phyloP scores from a whole-genome alignment of 2,797 vertebrate genomes.

The Arctocebus calabarensis region DNA sequence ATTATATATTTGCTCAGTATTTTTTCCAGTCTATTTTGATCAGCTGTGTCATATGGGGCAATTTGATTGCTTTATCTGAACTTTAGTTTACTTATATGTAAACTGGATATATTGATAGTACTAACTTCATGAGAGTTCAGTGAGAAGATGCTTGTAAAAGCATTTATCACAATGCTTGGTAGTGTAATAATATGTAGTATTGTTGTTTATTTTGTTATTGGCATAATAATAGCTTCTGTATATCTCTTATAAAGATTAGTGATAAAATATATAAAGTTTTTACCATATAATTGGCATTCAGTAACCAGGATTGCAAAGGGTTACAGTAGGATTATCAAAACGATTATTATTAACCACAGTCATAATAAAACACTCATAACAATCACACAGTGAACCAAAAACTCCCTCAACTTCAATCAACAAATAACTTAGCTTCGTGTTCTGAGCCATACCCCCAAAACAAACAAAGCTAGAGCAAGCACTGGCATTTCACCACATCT shows the following conservation, averaged over 20 bases:
- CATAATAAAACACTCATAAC: slow-evolving; percentile 29
- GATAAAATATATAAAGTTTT: not conserved
- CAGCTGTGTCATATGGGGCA: not conserved
- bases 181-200: slow-evolving; percentile 10
- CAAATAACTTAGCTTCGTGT: not conserved
- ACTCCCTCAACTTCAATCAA: not conserved
- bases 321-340: not conserved
- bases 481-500: not conserved
- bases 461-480: not conserved
- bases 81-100: not conserved
- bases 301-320: not conserved
- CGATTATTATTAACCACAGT: slow-evolving; percentile 31
- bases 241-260: not conserved
- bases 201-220: not conserved
- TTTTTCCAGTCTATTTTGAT: not conserved
- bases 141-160: not conserved
- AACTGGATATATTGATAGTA: not conserved
- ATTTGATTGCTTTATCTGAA: not conserved
- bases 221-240: slow-evolving; percentile 26
- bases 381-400: not conserved
- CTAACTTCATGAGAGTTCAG: not conserved
- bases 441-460: not conserved
- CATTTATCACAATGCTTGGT: not conserved
- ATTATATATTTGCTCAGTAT: not conserved
- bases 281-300: not conserved